A percentile compares a stretch with the other conserved stretches of the same genome.
Conservation (phyloP, 2,113 vertebrate genomes). For the Peromyscus polionotus region DNA sequence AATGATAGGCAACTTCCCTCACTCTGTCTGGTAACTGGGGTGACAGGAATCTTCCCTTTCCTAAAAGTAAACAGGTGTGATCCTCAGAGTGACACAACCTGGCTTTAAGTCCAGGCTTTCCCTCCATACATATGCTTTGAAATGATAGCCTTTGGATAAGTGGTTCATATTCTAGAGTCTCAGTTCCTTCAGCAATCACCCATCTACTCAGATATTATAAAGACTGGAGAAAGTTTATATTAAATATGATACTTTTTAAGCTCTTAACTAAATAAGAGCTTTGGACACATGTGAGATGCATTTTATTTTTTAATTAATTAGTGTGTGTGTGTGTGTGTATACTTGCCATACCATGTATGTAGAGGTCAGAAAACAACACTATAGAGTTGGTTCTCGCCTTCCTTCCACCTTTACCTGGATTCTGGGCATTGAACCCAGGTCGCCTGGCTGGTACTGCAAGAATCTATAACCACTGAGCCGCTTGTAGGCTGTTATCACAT, state of each 20-base stretch:
- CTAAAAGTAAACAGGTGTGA: neutral
- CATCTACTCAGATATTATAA: neutral
- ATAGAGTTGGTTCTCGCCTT: neutral
- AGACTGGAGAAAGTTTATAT: neutral
- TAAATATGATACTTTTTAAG: neutral
- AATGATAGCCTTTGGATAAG: neutral
- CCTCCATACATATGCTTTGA: neutral
- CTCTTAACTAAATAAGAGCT: neutral
- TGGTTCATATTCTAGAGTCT: neutral
- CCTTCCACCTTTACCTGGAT: neutral
- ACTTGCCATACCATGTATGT: neutral
- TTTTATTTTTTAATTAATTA: neutral
- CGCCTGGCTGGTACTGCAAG: neutral
- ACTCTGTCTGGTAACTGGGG: neutral
- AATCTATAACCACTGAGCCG: neutral
- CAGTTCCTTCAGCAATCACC: neutral
- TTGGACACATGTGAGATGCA: neutral
- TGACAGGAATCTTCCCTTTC: neutral
- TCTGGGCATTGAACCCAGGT: neutral
- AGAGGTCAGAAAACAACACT: neutral
- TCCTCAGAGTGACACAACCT: neutral
- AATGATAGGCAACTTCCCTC: neutral
- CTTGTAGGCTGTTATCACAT: neutral
- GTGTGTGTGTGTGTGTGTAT: neutral
- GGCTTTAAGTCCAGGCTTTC: neutral